Base-by-base conservation (phyloP, 2,797 vertebrate species). In the Myotis pilosus region DNA sequence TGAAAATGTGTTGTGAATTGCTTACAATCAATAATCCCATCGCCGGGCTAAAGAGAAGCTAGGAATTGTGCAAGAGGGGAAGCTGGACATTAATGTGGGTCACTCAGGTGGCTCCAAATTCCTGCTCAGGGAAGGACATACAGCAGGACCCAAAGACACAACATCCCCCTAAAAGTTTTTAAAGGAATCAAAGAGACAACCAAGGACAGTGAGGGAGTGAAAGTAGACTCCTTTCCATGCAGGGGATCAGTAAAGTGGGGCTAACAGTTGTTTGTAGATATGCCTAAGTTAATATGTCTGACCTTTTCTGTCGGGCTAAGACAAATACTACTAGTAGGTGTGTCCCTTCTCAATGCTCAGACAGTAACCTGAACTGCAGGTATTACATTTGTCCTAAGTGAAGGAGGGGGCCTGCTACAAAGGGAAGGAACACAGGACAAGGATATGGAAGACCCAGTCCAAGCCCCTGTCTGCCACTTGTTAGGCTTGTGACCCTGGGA, bases 1-100 rank as follows among this genome's bases (percentile, higher is more conserved):
- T 95, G 94, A 83, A 96, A 96, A 95, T 72, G 92, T 91, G 64
- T 96, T 96, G 94, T 94, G 95, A 96, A 97, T 96, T 83, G 93
- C 72, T 87, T 89, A 69, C 69, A 87, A 97, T 97, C 96, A 93
- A 96, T 97, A 95, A 94, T 76, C 69, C 78, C 75, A 81, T 80
- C 13, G 44, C 51, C 1, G 1, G 75, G 79, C 78, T 68, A 47
- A 51, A 38, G 89, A 75, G 44, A 92, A 90, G 17, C 57, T 81
- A 79, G n/a, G 75, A 72, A 36, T 96, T 96, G 75, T 84, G 93
- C 94, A 97, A 96, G 87, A 90, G 60, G 87, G 11, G 28, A 96
- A 96, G 36, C 25, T 3, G 88, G 23, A n/a, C 62, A 25, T 66
- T 87, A 86, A 47, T 78, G 69, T n/a, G 25, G 62, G 66, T 96